phyloP scores from a whole-genome alignment of 2,113 vertebrate genomes.

The Hassar affinis region DNA sequence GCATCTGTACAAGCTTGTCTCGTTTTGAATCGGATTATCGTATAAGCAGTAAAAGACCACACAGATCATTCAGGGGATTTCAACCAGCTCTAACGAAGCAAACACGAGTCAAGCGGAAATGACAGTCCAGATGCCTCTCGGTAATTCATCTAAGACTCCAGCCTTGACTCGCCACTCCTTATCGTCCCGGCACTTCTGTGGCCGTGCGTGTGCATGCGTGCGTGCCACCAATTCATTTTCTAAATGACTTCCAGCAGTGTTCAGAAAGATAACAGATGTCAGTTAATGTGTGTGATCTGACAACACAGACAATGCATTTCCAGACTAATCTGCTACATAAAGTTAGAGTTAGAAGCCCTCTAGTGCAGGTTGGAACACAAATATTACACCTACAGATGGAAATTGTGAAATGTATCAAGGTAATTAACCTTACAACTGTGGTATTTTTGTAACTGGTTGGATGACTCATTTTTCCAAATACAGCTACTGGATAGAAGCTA shows the following conservation, averaged over 20 bases:
- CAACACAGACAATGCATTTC: not conserved
- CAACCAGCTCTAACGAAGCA: not conserved
- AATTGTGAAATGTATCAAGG: not conserved
- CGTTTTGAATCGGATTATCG: not conserved
- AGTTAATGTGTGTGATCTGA: constrained; percentile 32
- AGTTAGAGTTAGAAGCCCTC: not conserved
- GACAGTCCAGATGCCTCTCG: constrained; percentile 3
- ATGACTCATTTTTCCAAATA: not conserved
- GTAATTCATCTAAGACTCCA: constrained; percentile 2
- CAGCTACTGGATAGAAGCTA: too few species aligned
- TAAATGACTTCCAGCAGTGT: constrained; percentile 40
- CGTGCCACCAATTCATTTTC: constrained; percentile 23
- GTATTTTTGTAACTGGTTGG: not conserved
- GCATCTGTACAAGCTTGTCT: not conserved
- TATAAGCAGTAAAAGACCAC: not conserved
- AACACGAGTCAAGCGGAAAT: not conserved
- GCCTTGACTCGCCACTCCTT: constrained; percentile 1
- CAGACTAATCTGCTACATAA: not conserved
- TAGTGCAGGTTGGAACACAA: not conserved
- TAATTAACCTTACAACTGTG: not conserved
- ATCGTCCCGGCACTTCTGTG: constrained; percentile 40
- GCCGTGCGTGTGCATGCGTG: not conserved
- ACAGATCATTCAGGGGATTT: not conserved
- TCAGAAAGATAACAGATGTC: constrained; percentile 45
- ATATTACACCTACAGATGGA: not conserved